Evolutionary conservation across 2,888 invertebrate species (phyloP).

Genomic region (Globia sparganii): DNA sequence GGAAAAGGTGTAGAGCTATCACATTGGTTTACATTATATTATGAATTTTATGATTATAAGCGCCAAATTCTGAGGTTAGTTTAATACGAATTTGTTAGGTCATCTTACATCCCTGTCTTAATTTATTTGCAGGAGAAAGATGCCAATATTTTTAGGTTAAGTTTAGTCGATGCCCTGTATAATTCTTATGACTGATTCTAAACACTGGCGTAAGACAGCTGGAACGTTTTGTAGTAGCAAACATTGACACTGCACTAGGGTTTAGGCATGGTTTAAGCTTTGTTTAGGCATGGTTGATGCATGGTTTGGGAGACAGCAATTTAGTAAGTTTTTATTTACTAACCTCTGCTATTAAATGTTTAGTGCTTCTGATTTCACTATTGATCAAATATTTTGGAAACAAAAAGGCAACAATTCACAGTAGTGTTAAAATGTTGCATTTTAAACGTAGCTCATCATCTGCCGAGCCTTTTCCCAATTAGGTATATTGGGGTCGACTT

Average conservation of each 20-base stretch:
- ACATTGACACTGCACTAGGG: not conserved
- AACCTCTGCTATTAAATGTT: conserved; percentile 33
- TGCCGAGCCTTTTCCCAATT: not conserved
- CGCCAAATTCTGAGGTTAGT: not conserved
- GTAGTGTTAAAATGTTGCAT: conserved; percentile 13
- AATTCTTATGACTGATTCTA: not conserved
- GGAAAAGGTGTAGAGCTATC: not conserved
- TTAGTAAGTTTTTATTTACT: conserved; percentile 44
- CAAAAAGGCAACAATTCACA: not conserved
- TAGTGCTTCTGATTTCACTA: conserved; percentile 7
- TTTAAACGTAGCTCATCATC: not conserved
- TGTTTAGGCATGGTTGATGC: not conserved
- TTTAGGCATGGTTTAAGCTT: not conserved
- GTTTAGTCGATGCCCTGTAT: not conserved
- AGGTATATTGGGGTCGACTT: not conserved
- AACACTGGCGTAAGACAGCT: not conserved
- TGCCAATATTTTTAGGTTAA: not conserved
- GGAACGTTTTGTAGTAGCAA: conserved; percentile 12
- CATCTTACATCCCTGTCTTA: not conserved
- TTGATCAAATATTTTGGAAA: not conserved
- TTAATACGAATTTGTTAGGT: not conserved
- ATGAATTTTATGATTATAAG: not conserved
- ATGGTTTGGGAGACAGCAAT: conserved; percentile 50
- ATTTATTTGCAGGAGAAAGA: not conserved
- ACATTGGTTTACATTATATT: not conserved